Base-by-base conservation (phyloP, 2,888 invertebrate genomes). In the Chalcis sispes region DNA sequence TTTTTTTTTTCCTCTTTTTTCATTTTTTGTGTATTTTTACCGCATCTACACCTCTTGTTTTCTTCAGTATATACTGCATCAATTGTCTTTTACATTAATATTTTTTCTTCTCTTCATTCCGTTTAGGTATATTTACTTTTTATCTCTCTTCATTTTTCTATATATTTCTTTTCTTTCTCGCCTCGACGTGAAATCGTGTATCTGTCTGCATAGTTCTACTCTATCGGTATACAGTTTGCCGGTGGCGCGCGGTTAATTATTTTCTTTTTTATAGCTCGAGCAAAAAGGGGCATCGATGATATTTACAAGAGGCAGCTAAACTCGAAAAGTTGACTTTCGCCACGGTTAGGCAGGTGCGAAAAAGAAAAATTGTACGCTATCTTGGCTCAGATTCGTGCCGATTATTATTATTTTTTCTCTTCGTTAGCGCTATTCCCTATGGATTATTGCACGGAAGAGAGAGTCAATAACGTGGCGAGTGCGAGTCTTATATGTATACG, bases 231-330 rank as follows among this genome's bases (percentile, higher is more conserved):
- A 42, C n/a, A 25, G 42, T 23, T 27, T n/a, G n/a, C n/a, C n/a
- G n/a, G n/a, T n/a, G n/a, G n/a, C n/a, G 10, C 36, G 36, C 36
- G 36, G 5, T 4, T 36, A 36, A 4, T 4, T 36, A 3, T 50
- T 66, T 2, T 10, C 56, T 56, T 32, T 48, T 10, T 23, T 25
- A n/a, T n/a, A 40, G 40, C 42, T 50, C 1, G 23, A 40, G 29
- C 23, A 29, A 40, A 54, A 50, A 50, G 62, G 32, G 29, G 42
- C 54, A 32, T 40, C 54, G 62, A 29, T 54, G 52, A 72, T 69
- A 77, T 77, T 77, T 77, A 77, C 72, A 64, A 77, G 69, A 20
- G 7, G 69, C 69, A 56, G 69, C 73, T 72, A 77, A 72, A 72
- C 48, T 67, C 42, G 40, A 64, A 76, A 54, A 66, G 62, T 72